A percentile compares a stretch with the other conserved stretches of the same genome.
Conservation (phyloP, 2,113 vertebrate species). For the Thinocorus orbignyianus region DNA sequence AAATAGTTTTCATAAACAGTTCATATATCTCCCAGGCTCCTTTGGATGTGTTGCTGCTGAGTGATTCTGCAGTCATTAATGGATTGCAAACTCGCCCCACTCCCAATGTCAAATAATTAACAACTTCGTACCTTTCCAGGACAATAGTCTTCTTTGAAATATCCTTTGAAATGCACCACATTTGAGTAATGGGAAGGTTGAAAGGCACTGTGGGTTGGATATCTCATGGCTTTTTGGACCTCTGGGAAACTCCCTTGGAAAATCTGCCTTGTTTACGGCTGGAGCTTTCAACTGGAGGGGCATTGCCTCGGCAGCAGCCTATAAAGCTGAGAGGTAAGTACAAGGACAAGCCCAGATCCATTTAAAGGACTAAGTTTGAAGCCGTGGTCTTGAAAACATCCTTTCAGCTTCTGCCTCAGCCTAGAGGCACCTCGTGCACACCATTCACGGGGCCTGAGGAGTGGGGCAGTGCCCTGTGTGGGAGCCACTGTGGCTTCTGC, state of each 20-base stretch:
- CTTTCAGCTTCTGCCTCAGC: not conserved
- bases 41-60: conserved; percentile 2
- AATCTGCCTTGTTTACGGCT: not conserved
- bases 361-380: not conserved
- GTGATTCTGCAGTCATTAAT: not conserved
- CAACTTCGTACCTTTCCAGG: not conserved
- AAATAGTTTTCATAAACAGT: conserved; percentile 22
- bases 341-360: not conserved
- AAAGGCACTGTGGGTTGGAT: not conserved
- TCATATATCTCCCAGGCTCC: not conserved
- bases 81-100: not conserved
- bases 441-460: rapidly evolving
- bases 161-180: not conserved
- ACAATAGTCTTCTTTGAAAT: not conserved
- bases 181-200: not conserved
- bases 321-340: not conserved
- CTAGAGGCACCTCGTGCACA: not conserved
- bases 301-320: not conserved
- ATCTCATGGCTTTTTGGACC: not conserved
- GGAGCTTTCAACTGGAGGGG: not conserved
- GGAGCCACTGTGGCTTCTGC: not conserved
- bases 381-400: not conserved
- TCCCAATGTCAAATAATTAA: not conserved
- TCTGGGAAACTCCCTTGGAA: not conserved
- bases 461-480: not conserved